Conservation (phyloP, 2,113 vertebrate species). For the human (Homo sapiens) region GRCh38 chrX:94404001-94404500, state of each 20-base stretch:
- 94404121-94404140: not conserved
- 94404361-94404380: not conserved
- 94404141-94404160: not conserved
- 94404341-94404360: not conserved
- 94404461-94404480: not conserved
- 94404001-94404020: not conserved
- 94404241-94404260: not conserved
- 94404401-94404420: not conserved
- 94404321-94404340: not conserved
- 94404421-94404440: not conserved
- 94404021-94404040: not conserved
- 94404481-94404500: not conserved
- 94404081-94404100: not conserved
- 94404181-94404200: not conserved
- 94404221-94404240: not conserved
- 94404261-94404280: not conserved
- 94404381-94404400: not conserved
- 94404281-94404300: not conserved
- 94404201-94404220: not conserved
- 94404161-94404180: not conserved
- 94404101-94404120: not conserved
- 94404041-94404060: not conserved
- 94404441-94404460: not conserved
- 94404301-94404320: not conserved
- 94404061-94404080: not conserved